Base-by-base conservation (phyloP, 2,113 vertebrate species). In the Amia ocellicauda region DNA sequence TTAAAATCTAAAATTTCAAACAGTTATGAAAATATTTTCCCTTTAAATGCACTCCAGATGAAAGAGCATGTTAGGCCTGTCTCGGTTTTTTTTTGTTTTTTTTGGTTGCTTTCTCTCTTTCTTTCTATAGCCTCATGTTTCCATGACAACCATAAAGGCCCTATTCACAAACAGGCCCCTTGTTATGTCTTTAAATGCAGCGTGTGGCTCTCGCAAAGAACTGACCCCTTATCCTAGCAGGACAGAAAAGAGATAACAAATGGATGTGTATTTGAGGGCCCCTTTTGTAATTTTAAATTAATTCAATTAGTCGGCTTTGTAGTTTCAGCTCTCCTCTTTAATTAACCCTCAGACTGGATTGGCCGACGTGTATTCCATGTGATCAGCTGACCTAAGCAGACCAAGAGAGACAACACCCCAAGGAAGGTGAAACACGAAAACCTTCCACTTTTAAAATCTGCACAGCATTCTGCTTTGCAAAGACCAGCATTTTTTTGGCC, bases 1-100 rank as follows among this genome's bases (percentile, higher is more conserved):
- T 75, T 83, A 79, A 83, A 82, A 83, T 83, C 74, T 77, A 75
- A 77, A 72, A 84, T 85, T 80, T 82, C 70, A 78, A 83, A 83
- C 75, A 75, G 78, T 80, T 81, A 74, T 80, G 69, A 85, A 83
- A 87, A 85, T 83, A 82, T 82, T 80, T 83, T 79, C 66, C 68
- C 69, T 72, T 67, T 45, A 69, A 86, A 81, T 83, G 68, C 73
- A 69, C 71, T 83, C 72, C 76, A 85, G 78, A 81, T 80, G 76
- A 82, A 61, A 23, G 24, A 60, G 45, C 68, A 70, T 77, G 73
- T 81, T 60, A 36, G 50, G 74, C 62, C 65, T 67, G 73, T 75
- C 77, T 68, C 19, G 62, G 29, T 42, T 62, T 70, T 62, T 71
- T 64, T 74, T 68, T 59, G 64, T 67, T 51, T 59, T 27, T 19